Evolutionary conservation across 2,888 invertebrate species (phyloP), one percentile per base, ranked within the genome.

Genomic region (Globia sparganii): DNA sequence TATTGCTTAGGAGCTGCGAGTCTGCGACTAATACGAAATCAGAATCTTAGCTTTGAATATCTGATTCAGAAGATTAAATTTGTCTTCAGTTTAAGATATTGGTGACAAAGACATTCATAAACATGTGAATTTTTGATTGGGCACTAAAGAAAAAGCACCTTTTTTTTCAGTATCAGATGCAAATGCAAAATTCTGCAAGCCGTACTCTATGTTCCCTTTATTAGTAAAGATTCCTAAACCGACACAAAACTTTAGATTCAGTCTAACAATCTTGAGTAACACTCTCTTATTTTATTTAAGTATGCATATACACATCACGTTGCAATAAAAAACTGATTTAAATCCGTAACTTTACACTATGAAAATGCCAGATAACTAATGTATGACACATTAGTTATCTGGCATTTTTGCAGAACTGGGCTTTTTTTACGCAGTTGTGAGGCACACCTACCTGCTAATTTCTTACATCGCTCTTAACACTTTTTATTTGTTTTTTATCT

Each of bases 1-100:
- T 77, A 64, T 82, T 74, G 46, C 74, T 83, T 77, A 80, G 71
- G 49, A 76, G 64, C 69, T 56, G 64, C 49, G 28, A 34, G 34
- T 28, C 28, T 73, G 58, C 40, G 34, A 34, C 56, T 72, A 61
- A 80, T 61, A 49, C 25, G 15, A 79, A 71, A 68, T 46, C n/a
- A 67, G 43, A 64, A 65, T 40, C 46, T 18, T 9, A 25, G 18
- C 21, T 83, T 71, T 11, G 15, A 43, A 53, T 69, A 25, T 49
- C 18, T 43, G 61, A 62, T 77, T 53, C 43, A 37, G 13, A 21
- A 80, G 43, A 72, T 71, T 21, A 56, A 0, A 53, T 78, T 61
- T 58, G 18, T 64, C 21, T 43, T 6, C 15, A 28, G 15, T 82
- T 34, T 64, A 2, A 46, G 31, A 67, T 64, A 40, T 74, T 34